phyloP scores from a whole-genome alignment of 2,113 vertebrate genomes.

The cat (Felis catus) region DNA sequence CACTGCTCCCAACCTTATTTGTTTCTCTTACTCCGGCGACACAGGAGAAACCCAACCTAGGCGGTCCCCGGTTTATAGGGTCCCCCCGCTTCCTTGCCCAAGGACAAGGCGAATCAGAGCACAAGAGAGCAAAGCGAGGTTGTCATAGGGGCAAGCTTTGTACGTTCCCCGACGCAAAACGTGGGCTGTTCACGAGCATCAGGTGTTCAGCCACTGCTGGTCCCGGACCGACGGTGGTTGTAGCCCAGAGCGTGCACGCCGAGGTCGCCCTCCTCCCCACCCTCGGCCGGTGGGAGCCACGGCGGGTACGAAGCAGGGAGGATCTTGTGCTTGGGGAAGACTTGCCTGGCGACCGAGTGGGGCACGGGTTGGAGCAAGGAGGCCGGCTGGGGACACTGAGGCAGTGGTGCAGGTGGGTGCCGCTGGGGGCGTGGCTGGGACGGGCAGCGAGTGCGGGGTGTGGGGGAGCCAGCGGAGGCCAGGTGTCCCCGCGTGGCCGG shows the following conservation, averaged over 20 bases:
- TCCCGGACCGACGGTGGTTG: no score
- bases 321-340: not conserved
- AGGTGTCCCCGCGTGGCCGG: not conserved
- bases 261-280: rapidly evolving
- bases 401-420: not conserved
- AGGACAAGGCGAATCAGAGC: not conserved
- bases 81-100: not conserved
- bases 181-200: not conserved
- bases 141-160: not conserved
- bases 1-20: not conserved
- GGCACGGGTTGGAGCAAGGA: not conserved
- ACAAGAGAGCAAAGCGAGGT: not conserved
- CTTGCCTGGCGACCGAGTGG: not conserved
- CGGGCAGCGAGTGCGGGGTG: not conserved
- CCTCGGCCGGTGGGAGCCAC: not conserved
- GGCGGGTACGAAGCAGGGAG: not conserved
- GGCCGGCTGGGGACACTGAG: not conserved
- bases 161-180: not conserved
- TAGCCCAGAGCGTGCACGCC: no score
- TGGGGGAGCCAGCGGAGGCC: not conserved
- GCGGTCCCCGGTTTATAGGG: no score
- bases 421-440: rapidly evolving
- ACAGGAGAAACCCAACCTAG: not conserved
- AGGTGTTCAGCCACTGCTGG: not conserved
- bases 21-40: not conserved